A percentile compares a stretch with the other conserved stretches of the same genome.
These are phyloP conservation scores for Amia ocellicauda DNA, from an alignment of 2,113 vertebrate genomes.

Conservation along the genomic window DNA sequence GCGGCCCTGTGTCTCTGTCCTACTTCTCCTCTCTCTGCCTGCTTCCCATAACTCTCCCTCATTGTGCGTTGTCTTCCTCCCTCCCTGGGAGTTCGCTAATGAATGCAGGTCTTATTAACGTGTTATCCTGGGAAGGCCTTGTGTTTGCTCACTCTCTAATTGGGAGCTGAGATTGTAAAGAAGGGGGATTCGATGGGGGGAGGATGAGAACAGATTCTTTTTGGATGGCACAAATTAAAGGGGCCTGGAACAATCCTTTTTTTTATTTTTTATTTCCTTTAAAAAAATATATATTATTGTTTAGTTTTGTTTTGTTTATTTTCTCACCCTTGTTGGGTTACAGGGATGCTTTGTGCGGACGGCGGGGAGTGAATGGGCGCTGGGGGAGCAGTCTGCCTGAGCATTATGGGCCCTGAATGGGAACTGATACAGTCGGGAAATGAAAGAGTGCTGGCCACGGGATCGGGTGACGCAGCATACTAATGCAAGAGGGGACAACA, in stretches of 20 bases:
- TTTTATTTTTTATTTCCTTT: conserved; percentile 7
- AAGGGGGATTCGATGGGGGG: conserved; percentile 11
- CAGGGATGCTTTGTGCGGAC: conserved; percentile 28
- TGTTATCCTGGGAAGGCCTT: conserved; percentile 29
- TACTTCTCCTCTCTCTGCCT: conserved; percentile 53
- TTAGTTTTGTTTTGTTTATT: conserved; percentile 17
- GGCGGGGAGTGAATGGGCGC: conserved; percentile 29
- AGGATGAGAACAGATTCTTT: conserved; percentile 23
- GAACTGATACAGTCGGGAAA: conserved; percentile 46
- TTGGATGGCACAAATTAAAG: conserved; percentile 29
- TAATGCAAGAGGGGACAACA: conserved; percentile 52
- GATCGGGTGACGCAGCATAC: conserved; percentile 42
- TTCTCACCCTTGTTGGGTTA: conserved; percentile 27
- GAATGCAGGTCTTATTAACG: conserved; percentile 32
- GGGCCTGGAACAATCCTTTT: conserved; percentile 11
- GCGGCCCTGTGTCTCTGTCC: conserved; percentile 46
- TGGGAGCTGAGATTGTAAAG: conserved; percentile 7
- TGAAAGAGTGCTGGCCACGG: conserved; percentile 7
- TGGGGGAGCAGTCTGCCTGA: conserved; percentile 41
- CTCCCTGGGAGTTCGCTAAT: conserved; percentile 43
- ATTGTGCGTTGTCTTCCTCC: conserved; percentile 33
- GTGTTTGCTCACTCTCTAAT: conserved; percentile 31
- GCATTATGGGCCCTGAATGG: conserved; percentile 40
- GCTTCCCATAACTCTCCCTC: conserved; percentile 52
- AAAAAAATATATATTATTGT: no score